Conservation (phyloP, 2,888 invertebrate species). For the Volucella bombylans region DNA sequence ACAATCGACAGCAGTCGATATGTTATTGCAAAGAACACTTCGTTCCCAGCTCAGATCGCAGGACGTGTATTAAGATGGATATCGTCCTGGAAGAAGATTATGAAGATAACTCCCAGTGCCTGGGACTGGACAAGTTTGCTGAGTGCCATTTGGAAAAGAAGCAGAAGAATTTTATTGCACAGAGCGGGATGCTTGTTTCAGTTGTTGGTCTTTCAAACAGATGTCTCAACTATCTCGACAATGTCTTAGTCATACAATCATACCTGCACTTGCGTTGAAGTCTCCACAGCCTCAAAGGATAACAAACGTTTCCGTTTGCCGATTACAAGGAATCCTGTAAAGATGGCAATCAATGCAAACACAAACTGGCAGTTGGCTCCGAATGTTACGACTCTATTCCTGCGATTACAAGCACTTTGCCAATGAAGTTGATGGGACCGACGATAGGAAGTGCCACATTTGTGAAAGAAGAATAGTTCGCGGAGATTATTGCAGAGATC, state of each 20-base stretch:
- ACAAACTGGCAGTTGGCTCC: slow-evolving; percentile 75
- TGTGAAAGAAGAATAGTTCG: slow-evolving; percentile 64
- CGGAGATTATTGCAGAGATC: slow-evolving; percentile 76
- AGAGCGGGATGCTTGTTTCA: slow-evolving; percentile 76
- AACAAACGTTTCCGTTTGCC: slow-evolving; percentile 70
- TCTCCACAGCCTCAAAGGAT: slow-evolving; percentile 64
- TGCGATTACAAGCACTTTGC: slow-evolving; percentile 75
- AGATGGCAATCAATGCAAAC: slow-evolving; percentile 75
- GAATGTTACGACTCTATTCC: slow-evolving; percentile 74
- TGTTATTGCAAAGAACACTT: slow-evolving; percentile 77
- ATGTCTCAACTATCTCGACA: slow-evolving; percentile 62
- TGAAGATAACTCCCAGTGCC: slow-evolving; percentile 78
- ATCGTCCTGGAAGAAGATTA: slow-evolving; percentile 76
- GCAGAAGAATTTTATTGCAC: slow-evolving; percentile 74
- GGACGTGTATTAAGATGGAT: slow-evolving; percentile 77
- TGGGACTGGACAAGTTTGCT: slow-evolving; percentile 76
- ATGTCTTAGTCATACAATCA: slow-evolving; percentile 74
- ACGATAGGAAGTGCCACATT: slow-evolving; percentile 29
- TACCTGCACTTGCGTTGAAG: slow-evolving; percentile 75
- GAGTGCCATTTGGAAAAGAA: slow-evolving; percentile 75
- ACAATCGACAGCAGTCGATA: slow-evolving; percentile 75
- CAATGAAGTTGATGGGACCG: slow-evolving; percentile 38
- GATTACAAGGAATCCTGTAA: slow-evolving; percentile 73
- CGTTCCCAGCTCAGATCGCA: slow-evolving; percentile 78
- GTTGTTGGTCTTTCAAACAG: slow-evolving; percentile 75